Percentiles rank a stretch among this genome's conserved stretches.
These are phyloP conservation scores for Octomys mimax DNA, from an alignment of 2,797 vertebrate genomes.

Conservation along the genomic window DNA sequence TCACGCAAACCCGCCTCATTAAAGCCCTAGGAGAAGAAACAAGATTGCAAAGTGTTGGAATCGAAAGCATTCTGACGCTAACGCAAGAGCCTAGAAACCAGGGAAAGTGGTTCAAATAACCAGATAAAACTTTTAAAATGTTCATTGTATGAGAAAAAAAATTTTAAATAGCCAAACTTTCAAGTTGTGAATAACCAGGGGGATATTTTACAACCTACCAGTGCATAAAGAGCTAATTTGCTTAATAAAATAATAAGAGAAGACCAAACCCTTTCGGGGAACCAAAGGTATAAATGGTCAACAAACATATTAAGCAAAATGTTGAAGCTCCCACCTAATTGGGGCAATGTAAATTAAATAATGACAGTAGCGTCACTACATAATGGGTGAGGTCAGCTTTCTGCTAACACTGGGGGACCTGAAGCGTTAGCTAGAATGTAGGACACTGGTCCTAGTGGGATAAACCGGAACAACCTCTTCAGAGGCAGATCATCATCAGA, in stretches of 20 bases:
- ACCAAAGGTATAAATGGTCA: not conserved
- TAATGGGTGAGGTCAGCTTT: not conserved
- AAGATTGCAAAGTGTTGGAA: not conserved
- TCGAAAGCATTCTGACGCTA: not conserved
- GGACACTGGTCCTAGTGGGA: not conserved
- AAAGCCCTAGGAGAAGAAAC: not conserved
- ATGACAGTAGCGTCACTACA: not conserved
- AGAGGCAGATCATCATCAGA: not conserved
- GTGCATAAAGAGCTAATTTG: constrained; percentile 30
- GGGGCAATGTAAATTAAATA: constrained; percentile 47
- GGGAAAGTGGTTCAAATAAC: not conserved
- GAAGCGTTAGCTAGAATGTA: not conserved
- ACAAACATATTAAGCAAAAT: not conserved
- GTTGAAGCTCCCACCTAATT: constrained; percentile 7
- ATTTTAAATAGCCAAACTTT: not conserved
- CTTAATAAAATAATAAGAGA: constrained; percentile 58
- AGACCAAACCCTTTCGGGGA: not conserved
- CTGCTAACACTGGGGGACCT: not conserved
- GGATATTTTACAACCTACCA: not conserved
- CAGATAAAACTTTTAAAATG: not conserved
- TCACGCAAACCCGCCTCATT: not conserved
- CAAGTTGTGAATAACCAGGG: not conserved
- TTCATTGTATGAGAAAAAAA: constrained; percentile 24
- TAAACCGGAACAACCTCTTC: not conserved
- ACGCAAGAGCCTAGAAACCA: not conserved